A percentile compares a stretch with the other conserved stretches of the same genome.
Conservation (phyloP, 2,113 vertebrate genomes). For the Pelmatolapia mariae region DNA sequence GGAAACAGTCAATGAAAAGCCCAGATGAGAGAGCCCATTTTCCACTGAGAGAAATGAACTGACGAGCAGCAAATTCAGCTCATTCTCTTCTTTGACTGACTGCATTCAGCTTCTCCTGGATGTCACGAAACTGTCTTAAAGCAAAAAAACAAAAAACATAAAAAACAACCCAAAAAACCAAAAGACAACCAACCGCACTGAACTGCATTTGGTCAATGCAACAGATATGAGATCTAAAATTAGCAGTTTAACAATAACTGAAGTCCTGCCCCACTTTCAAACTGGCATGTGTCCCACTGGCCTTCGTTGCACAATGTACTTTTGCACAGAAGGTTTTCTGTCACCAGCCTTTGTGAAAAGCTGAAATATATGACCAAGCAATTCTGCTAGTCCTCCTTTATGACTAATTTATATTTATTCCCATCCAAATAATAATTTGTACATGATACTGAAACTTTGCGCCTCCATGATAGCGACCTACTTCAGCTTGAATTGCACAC, state of each 20-base stretch:
- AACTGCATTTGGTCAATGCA: constrained; percentile 1
- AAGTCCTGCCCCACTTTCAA: constrained; percentile 18
- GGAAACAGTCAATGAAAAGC: constrained; percentile 21
- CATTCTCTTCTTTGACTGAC: not conserved
- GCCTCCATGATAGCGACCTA: not conserved
- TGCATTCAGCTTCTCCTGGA: not conserved
- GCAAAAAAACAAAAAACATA: not conserved
- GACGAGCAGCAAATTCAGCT: constrained; percentile 2
- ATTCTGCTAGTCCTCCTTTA: not conserved
- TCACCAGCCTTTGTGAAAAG: not conserved
- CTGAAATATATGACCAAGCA: not conserved
- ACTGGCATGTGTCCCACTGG: not conserved
- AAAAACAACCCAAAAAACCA: not conserved
- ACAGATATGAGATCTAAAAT: not conserved
- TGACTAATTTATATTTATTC: not conserved
- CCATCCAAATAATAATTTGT: not conserved
- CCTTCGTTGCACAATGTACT: not conserved
- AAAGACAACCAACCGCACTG: not conserved
- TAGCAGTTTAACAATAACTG: not conserved
- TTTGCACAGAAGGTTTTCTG: not conserved
- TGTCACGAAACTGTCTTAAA: not conserved
- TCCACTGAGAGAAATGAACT: constrained; percentile 32
- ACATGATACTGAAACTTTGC: not conserved
- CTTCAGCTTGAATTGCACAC: not conserved
- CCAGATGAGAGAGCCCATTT: constrained; percentile 22